These are phyloP conservation scores for Aphelocoma coerulescens DNA, from an alignment of 2,113 vertebrate genomes.

Conservation along the genomic window DNA sequence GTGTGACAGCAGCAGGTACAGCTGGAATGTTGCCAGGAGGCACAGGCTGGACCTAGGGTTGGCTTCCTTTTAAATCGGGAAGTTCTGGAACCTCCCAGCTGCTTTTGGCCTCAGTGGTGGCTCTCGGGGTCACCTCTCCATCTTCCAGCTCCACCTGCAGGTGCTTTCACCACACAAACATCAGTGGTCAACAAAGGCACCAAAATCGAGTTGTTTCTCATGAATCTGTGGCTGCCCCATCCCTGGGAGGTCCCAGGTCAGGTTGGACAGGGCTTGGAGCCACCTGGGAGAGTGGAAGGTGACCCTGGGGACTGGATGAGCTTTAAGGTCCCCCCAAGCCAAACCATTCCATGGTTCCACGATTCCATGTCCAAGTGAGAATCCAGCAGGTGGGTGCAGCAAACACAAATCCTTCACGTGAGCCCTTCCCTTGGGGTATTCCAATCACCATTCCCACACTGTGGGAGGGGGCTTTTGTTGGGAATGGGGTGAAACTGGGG, in stretches of 20 bases:
- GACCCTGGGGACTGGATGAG: neutral
- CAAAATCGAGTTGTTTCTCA: neutral
- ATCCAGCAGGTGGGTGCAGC: neutral
- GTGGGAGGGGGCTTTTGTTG: neutral
- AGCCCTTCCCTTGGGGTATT: neutral
- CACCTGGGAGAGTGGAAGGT: neutral
- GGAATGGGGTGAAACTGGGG: neutral
- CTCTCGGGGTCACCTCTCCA: neutral
- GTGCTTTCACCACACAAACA: neutral
- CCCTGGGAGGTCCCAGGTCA: neutral
- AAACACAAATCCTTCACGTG: rapidly evolving
- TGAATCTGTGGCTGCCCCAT: neutral
- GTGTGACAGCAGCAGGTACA: neutral
- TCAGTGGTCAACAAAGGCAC: neutral
- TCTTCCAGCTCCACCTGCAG: neutral
- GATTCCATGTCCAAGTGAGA: neutral
- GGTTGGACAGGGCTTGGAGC: neutral
- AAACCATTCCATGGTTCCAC: neutral
- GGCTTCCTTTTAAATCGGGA: too few species aligned
- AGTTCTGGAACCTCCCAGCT: neutral
- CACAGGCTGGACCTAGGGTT: too few species aligned
- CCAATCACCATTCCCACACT: neutral
- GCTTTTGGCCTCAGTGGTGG: neutral
- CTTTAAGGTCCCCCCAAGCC: neutral
- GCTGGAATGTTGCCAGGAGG: neutral